These are phyloP conservation scores for Oegoconia quadripuncta DNA, from an alignment of 2,888 invertebrate genomes.

Conservation along the genomic window DNA sequence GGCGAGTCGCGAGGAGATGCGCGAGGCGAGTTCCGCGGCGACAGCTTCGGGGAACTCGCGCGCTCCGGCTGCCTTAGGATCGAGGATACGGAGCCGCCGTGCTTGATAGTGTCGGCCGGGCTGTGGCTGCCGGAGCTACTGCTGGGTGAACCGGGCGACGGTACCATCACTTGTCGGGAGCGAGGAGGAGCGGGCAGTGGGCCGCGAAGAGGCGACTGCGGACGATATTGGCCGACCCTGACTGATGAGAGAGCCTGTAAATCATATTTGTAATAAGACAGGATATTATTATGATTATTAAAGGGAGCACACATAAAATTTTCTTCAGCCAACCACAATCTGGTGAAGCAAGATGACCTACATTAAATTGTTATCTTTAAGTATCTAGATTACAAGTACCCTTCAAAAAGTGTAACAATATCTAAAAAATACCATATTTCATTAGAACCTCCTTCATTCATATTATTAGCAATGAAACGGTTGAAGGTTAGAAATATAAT, in stretches of 20 bases:
- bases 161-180: constrained; percentile 69
- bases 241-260: constrained; percentile 83
- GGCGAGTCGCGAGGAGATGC: constrained; percentile 59
- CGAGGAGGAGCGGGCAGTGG: constrained; percentile 76
- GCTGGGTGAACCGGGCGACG: constrained; percentile 92
- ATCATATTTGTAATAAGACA: no score
- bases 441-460: no score
- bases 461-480: no score
- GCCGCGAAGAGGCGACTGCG: constrained; percentile 83
- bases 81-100: constrained; percentile 74
- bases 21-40: constrained; percentile 64
- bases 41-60: constrained; percentile 49
- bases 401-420: no score
- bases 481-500: no score
- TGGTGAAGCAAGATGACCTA: no score
- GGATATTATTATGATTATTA: no score
- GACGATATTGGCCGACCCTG: constrained; percentile 86
- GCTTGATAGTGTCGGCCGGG: constrained; percentile 87
- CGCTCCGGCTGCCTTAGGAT: constrained; percentile 68
- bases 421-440: no score
- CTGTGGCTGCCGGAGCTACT: constrained; percentile 90
- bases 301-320: no score
- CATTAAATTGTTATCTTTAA: no score
- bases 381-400: no score
- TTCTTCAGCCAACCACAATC: no score